Percentiles rank a stretch among this genome's conserved stretches.
Evolutionary conservation across 2,113 vertebrate species (phyloP).

Genomic region (Trochalopteron elliotii): DNA sequence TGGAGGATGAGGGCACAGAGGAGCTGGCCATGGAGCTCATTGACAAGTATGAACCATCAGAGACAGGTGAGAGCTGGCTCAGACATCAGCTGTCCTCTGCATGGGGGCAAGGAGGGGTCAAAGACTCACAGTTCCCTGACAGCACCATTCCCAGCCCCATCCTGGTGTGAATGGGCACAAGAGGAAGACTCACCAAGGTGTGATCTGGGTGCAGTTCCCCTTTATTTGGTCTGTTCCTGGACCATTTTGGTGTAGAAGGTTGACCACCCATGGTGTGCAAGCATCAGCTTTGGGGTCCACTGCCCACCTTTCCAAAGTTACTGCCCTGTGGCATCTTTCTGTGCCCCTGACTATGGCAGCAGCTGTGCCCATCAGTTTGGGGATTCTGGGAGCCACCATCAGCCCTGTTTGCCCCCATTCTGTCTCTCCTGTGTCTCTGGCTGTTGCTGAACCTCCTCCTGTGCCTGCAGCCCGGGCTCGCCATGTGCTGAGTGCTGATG

Average conservation of each 20-base stretch:
- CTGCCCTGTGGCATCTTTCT: not conserved
- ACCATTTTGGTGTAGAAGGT: not conserved
- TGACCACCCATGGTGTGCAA: not conserved
- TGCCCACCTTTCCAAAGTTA: not conserved
- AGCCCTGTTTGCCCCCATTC: not conserved
- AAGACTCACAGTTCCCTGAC: not conserved
- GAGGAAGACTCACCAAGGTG: not conserved
- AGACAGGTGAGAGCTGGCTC: conserved; percentile 77
- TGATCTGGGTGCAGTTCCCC: not conserved
- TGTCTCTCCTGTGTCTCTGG: not conserved
- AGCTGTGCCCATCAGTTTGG: not conserved
- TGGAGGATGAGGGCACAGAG: conserved; percentile 72
- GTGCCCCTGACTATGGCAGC: not conserved
- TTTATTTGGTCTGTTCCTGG: not conserved
- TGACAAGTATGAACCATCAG: conserved; percentile 84
- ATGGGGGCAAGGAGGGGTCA: not conserved
- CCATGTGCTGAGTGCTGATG: conserved; percentile 85
- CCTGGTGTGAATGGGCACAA: not conserved
- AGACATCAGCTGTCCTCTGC: not conserved
- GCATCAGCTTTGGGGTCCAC: not conserved
- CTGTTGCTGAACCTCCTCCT: not conserved
- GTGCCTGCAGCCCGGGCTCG: conserved; percentile 79
- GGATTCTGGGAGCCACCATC: not conserved
- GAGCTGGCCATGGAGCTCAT: conserved; percentile 85
- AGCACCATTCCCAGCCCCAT: not conserved